A percentile compares a stretch with the other conserved stretches of the same genome.
phyloP scores from a whole-genome alignment of 2,797 vertebrate species.

The Neosilurus mollespiculum region DNA sequence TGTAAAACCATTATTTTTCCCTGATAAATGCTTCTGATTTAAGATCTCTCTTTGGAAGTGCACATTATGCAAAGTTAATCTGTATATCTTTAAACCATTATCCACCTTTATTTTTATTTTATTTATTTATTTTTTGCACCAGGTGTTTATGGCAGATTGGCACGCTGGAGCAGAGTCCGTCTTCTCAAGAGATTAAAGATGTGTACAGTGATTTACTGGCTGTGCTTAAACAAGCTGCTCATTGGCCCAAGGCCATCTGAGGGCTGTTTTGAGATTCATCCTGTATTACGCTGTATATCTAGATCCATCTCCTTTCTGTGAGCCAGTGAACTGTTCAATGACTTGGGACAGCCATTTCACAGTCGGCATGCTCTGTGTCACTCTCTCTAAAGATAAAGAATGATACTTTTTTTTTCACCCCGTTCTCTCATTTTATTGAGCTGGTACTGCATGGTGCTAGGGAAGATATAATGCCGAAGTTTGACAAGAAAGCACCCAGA shows the following conservation, averaged over 20 bases:
- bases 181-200: constrained; percentile 73
- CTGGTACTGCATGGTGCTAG: constrained; percentile 53
- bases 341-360: constrained; percentile 72
- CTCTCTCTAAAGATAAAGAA: constrained; percentile 63
- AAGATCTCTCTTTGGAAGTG: constrained; percentile 68
- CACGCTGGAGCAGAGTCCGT: constrained; percentile 67
- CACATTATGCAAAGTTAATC: constrained; percentile 77
- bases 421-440: constrained; percentile 57
- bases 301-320: constrained; percentile 68
- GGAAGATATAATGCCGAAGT: constrained; percentile 59
- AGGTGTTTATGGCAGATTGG: constrained; percentile 69
- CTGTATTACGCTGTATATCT: constrained; percentile 74
- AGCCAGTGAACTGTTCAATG: constrained; percentile 68
- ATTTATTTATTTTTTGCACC: constrained; percentile 50
- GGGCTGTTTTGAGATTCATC: constrained; percentile 67
- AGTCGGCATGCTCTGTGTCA: constrained; percentile 66
- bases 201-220: constrained; percentile 70
- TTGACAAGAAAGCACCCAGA: constrained; percentile 57
- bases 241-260: constrained; percentile 62
- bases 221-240: constrained; percentile 74
- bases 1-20: not conserved
- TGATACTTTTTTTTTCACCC: constrained; percentile 48
- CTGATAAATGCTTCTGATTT: constrained; percentile 51
- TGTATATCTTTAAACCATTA: constrained; percentile 77
- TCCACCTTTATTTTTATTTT: constrained; percentile 57